These are phyloP conservation scores for Dinothrombium tinctorium DNA, from an alignment of 1,140 invertebrate genomes.

Conservation along the genomic window DNA sequence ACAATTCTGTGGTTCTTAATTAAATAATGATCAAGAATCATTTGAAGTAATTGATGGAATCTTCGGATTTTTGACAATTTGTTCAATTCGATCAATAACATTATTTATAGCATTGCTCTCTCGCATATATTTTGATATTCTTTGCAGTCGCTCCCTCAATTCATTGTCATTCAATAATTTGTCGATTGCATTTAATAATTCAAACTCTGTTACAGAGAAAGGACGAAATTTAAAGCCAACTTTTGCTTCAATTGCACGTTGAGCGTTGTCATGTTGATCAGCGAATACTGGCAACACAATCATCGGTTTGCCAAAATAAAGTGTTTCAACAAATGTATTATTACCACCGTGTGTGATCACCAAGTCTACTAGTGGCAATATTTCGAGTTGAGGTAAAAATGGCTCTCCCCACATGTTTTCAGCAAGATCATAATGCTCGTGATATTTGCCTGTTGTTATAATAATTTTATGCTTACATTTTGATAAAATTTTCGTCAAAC, in stretches of 20 bases:
- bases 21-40: too few species aligned
- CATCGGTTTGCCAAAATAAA: slow-evolving; percentile 4
- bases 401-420: slow-evolving; percentile 11
- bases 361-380: slow-evolving; percentile 10
- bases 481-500: slow-evolving; percentile 2
- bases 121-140: slow-evolving; percentile 1
- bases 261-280: slow-evolving; percentile 12
- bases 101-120: background rate
- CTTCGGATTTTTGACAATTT: background rate
- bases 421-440: background rate
- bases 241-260: slow-evolving; percentile 9
- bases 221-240: slow-evolving; percentile 6
- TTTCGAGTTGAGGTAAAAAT: slow-evolving; percentile 1
- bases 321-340: slow-evolving; percentile 5
- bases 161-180: slow-evolving; percentile 4
- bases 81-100: background rate
- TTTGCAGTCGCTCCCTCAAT: background rate
- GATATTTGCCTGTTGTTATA: slow-evolving; percentile 4
- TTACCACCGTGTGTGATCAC: slow-evolving; percentile 19
- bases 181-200: slow-evolving; percentile 10
- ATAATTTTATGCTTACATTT: slow-evolving; percentile 5
- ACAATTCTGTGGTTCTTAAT: too few species aligned
- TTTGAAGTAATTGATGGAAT: too few species aligned
- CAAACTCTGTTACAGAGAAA: background rate
- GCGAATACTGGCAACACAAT: slow-evolving; percentile 9